Conservation (phyloP, 2,113 vertebrate genomes). For the Archocentrus centrarchus region DNA sequence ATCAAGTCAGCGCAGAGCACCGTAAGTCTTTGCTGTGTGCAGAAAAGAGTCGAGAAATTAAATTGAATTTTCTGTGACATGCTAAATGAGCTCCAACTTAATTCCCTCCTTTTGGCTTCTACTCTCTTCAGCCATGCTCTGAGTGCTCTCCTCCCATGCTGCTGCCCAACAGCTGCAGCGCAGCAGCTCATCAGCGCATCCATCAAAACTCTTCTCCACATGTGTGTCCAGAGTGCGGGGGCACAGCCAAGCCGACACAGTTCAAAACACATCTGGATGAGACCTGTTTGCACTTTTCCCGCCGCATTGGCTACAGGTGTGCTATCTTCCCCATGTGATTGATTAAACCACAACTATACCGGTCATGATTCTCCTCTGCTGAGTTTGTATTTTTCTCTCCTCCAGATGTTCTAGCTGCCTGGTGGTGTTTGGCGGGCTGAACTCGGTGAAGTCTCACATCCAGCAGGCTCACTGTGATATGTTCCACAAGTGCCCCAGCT, state of each 20-base stretch:
- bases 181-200: constrained; percentile 90
- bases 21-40: constrained; percentile 57
- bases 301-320: constrained; percentile 94
- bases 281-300: constrained; percentile 91
- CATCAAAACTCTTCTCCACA: constrained; percentile 88
- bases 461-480: constrained; percentile 94
- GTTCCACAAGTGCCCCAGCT: constrained; percentile 97
- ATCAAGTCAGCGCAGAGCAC: constrained; percentile 61
- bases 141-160: constrained; percentile 91
- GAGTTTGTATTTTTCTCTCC: not conserved
- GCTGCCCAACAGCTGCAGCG: constrained; percentile 91
- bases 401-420: constrained; percentile 93
- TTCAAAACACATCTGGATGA: constrained; percentile 88
- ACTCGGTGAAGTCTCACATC: constrained; percentile 96
- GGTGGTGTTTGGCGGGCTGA: constrained; percentile 93
- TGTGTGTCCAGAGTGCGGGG: constrained; percentile 93
- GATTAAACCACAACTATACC: not conserved
- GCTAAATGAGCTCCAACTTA: not conserved
- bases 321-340: not conserved
- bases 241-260: constrained; percentile 82
- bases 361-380: not conserved
- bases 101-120: not conserved
- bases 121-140: constrained; percentile 81
- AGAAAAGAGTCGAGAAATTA: not conserved
- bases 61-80: not conserved